phyloP scores from a whole-genome alignment of 37 sponge, comb jelly and placozoan species.

The Spongilla lacustris region DNA sequence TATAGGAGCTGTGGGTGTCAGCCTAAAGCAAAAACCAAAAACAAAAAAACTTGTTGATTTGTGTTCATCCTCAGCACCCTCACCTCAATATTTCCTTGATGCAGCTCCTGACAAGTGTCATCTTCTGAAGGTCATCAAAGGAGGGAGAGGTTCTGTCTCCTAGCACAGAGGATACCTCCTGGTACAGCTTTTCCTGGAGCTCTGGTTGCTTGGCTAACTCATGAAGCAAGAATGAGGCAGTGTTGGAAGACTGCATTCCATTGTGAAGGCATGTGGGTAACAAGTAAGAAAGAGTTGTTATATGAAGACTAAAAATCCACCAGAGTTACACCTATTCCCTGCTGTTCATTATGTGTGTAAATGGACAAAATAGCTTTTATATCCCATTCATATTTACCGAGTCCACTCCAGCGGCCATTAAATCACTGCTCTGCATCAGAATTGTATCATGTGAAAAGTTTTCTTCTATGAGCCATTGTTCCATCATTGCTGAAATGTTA shows the following conservation, averaged over 20 bases:
- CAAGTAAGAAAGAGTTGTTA: neutral
- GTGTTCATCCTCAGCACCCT: neutral
- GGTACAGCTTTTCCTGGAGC: conserved; percentile 34
- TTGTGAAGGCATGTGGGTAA: too few species aligned
- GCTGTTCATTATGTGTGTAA: too few species aligned
- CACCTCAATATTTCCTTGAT: conserved; percentile 42
- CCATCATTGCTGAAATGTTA: conserved; percentile 3
- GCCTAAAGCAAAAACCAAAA: neutral
- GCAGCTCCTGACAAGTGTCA: conserved; percentile 35
- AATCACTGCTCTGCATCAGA: conserved; percentile 5
- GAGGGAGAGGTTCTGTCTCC: conserved; percentile 4
- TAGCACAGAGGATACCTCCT: conserved; percentile 18
- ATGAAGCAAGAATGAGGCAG: conserved; percentile 42
- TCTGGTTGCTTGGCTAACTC: conserved; percentile 39
- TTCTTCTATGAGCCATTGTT: conserved; percentile 52
- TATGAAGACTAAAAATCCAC: neutral
- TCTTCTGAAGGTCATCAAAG: conserved; percentile 28
- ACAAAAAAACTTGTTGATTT: neutral
- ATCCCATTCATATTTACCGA: conserved; percentile 7
- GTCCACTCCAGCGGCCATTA: conserved; percentile 55
- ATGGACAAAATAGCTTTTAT: too few species aligned
- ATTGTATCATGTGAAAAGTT: conserved; percentile 16
- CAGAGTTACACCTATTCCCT: too few species aligned
- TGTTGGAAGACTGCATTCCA: conserved; percentile 31
- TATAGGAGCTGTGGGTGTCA: conserved; percentile 31